Conservation (phyloP, 2,113 vertebrate species). For the Sylvietta virens region DNA sequence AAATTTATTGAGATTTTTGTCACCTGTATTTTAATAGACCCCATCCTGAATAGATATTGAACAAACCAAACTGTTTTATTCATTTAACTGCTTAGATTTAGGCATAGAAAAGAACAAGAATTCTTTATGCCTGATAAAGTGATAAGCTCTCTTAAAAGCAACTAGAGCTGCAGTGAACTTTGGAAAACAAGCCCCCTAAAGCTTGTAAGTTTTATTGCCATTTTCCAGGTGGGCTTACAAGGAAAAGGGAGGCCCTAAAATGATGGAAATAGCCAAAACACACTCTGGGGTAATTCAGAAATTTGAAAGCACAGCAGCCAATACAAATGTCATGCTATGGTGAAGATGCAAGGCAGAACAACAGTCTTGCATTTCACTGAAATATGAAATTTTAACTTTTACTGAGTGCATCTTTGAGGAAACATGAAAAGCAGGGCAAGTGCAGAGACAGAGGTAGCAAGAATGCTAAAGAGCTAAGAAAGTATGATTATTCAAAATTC, state of each 20-base stretch:
- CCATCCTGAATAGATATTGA: not conserved
- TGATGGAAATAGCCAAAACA: not conserved
- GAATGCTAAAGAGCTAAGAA: not conserved
- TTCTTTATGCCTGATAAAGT: conserved; percentile 24
- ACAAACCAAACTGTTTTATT: not conserved
- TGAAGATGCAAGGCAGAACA: not conserved
- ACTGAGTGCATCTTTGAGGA: not conserved
- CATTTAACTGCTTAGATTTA: not conserved
- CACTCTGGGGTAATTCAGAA: not conserved
- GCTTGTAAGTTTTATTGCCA: conserved; percentile 36
- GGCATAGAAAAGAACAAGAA: not conserved
- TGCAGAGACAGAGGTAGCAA: not conserved
- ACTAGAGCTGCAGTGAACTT: not conserved
- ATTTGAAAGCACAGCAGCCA: not conserved
- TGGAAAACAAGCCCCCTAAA: conserved; percentile 18
- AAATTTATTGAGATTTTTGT: not conserved
- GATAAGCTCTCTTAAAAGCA: conserved; percentile 34
- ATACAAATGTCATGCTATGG: not conserved
- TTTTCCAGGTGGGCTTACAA: conserved; percentile 46
- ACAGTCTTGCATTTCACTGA: not conserved
- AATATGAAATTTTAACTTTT: not conserved
- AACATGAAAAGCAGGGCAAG: not conserved
- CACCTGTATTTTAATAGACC: not conserved
- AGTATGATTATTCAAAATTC: not conserved
- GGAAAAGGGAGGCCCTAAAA: conserved; percentile 14